These are phyloP conservation scores for Apis dorsata DNA, from an alignment of 1,140 invertebrate genomes.

Conservation along the genomic window DNA sequence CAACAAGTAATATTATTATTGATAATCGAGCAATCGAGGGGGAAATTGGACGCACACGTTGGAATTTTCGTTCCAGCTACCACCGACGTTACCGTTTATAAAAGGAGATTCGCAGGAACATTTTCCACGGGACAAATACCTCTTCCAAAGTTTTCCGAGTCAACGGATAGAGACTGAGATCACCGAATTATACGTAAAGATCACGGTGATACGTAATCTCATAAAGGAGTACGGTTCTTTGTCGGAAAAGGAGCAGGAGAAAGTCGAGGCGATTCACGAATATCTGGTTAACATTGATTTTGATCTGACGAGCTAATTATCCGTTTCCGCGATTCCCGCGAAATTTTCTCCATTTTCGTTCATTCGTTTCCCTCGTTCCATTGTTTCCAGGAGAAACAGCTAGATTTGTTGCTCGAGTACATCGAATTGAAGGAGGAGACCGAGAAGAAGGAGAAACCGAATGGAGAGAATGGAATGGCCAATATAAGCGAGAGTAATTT, in stretches of 20 bases:
- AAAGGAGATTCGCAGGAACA: not conserved
- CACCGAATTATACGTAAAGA: slow-evolving; percentile 58
- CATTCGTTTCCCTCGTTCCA: not conserved
- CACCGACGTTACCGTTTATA: slow-evolving; percentile 36
- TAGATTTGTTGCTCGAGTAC: slow-evolving; percentile 57
- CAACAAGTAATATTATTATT: slow-evolving; percentile 27
- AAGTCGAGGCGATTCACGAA: slow-evolving; percentile 63
- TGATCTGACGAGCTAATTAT: not conserved
- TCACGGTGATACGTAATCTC: slow-evolving; percentile 58
- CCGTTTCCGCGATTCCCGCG: not conserved
- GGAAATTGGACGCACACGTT: too few species aligned
- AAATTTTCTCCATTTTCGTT: not conserved
- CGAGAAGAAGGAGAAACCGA: slow-evolving; percentile 23
- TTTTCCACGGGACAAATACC: slow-evolving; percentile 45
- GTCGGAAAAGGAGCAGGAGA: slow-evolving; percentile 61
- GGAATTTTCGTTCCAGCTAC: slow-evolving; percentile 9
- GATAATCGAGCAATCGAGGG: too few species aligned
- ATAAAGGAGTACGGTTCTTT: slow-evolving; percentile 65
- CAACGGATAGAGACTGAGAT: slow-evolving; percentile 12
- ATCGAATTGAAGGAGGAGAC: slow-evolving; percentile 55
- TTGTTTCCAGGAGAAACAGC: slow-evolving; percentile 47
- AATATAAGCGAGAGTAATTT: slow-evolving; percentile 29
- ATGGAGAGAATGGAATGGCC: not conserved
- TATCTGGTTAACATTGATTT: slow-evolving; percentile 62
- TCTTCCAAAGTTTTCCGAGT: slow-evolving; percentile 37